Conservation (phyloP, 2,888 invertebrate genomes). For the Conchocele bisecta region DNA sequence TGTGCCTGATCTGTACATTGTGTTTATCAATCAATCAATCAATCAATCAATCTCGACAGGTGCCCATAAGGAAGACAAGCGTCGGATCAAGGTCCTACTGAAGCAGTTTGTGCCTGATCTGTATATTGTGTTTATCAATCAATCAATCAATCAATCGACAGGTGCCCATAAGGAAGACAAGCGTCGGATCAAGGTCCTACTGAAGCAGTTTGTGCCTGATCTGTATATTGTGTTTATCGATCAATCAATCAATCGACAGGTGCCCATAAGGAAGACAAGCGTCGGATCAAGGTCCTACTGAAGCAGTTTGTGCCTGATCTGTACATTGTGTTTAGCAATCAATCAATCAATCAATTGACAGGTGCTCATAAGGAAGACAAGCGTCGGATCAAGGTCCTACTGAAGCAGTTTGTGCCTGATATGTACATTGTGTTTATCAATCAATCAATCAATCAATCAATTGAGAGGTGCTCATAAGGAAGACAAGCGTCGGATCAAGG, state of each 20-base stretch:
- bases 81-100: constrained; percentile 94
- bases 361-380: constrained; percentile 93
- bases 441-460: no score
- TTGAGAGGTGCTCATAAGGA: constrained; percentile 88
- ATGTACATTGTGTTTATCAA: no score
- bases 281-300: constrained; percentile 94
- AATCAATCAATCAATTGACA: constrained; percentile 45
- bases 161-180: constrained; percentile 93
- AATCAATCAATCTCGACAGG: no score
- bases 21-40: no score
- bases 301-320: constrained; percentile 96
- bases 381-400: constrained; percentile 93
- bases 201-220: constrained; percentile 96
- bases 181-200: constrained; percentile 93
- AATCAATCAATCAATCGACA: no score
- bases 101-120: constrained; percentile 96
- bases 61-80: constrained; percentile 93
- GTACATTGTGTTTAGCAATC: no score
- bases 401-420: constrained; percentile 96
- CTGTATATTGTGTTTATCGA: no score
- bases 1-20: constrained; percentile 96
- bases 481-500: constrained; percentile 97
- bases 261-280: constrained; percentile 93
- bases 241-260: constrained; percentile 59
- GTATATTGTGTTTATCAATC: no score